Percentiles rank a stretch among this genome's conserved stretches.
These are phyloP conservation scores for Lophius piscatorius DNA, from an alignment of 2,113 vertebrate species.

Conservation along the genomic window DNA sequence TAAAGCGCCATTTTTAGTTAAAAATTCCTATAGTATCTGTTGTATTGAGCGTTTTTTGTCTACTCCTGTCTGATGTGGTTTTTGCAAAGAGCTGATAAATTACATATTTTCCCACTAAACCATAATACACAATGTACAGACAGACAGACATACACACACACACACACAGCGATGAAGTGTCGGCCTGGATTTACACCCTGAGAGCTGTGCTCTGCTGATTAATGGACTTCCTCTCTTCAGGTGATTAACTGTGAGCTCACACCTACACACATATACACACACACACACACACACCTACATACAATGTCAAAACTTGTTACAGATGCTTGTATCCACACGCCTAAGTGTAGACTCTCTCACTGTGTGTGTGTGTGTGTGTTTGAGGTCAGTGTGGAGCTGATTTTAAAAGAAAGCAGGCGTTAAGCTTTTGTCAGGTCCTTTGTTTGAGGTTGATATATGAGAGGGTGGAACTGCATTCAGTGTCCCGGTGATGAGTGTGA, in stretches of 20 bases:
- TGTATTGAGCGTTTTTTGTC: too few relatives aligned
- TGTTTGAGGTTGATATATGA: conserved; percentile 26
- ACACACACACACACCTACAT: conserved; percentile 10
- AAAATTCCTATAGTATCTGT: too few relatives aligned
- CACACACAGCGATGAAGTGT: conserved; percentile 43
- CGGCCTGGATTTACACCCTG: conserved; percentile 63
- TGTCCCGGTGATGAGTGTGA: conserved; percentile 10
- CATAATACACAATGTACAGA: background rate
- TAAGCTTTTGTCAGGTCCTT: conserved; percentile 27
- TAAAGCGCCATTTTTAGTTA: too few relatives aligned
- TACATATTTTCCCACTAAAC: too few relatives aligned
- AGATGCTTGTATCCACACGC: conserved; percentile 8
- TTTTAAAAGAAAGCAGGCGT: conserved; percentile 49
- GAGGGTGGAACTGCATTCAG: conserved; percentile 8
- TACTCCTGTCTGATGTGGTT: too few relatives aligned
- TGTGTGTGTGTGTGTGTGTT: conserved; percentile 1
- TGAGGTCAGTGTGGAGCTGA: conserved; percentile 16
- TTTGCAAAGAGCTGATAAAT: too few relatives aligned
- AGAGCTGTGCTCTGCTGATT: conserved; percentile 59
- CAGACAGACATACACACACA: conserved; percentile 2
- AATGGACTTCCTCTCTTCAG: conserved; percentile 66
- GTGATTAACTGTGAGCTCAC: conserved; percentile 69
- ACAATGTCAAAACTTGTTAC: background rate
- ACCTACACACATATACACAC: conserved; percentile 20
- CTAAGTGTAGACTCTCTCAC: background rate